Conservation (phyloP, 1,140 invertebrate genomes). For the Drosophila elegans region DNA sequence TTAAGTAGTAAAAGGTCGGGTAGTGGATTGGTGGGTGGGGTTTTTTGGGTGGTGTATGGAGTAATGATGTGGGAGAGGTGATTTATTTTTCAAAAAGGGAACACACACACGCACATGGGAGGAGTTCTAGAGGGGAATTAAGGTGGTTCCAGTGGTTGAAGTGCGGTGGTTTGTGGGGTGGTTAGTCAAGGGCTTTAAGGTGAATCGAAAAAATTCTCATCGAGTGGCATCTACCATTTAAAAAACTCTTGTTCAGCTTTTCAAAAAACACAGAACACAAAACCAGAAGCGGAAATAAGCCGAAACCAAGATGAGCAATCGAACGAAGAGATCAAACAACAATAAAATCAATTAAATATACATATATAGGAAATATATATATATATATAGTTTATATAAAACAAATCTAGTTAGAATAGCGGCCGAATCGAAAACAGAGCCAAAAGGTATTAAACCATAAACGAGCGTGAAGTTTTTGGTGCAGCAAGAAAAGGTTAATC, state of each 20-base stretch:
- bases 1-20: conserved; percentile 10
- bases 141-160: conserved; percentile 11
- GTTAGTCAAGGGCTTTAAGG: conserved; percentile 8
- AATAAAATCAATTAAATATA: conserved; percentile 7
- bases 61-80: conserved; percentile 21
- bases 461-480: conserved; percentile 49
- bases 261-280: conserved; percentile 31
- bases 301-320: conserved; percentile 23
- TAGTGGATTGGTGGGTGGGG: background rate
- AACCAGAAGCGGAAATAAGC: conserved; percentile 47
- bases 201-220: conserved; percentile 19
- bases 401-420: conserved; percentile 29
- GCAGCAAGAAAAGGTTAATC: conserved; percentile 28
- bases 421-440: conserved; percentile 35
- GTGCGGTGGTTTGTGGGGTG: conserved; percentile 38
- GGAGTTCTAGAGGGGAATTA: conserved; percentile 19
- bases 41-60: conserved; percentile 2
- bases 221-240: conserved; percentile 38
- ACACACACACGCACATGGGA: conserved; percentile 38
- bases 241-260: conserved; percentile 31
- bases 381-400: background rate
- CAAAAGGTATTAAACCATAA: conserved; percentile 25
- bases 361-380: conserved; percentile 5
- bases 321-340: conserved; percentile 15
- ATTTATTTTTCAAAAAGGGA: conserved; percentile 12